Evolutionary conservation across 2,113 vertebrate species (phyloP).

Genomic region (Tenrec ecaudatus): DNA sequence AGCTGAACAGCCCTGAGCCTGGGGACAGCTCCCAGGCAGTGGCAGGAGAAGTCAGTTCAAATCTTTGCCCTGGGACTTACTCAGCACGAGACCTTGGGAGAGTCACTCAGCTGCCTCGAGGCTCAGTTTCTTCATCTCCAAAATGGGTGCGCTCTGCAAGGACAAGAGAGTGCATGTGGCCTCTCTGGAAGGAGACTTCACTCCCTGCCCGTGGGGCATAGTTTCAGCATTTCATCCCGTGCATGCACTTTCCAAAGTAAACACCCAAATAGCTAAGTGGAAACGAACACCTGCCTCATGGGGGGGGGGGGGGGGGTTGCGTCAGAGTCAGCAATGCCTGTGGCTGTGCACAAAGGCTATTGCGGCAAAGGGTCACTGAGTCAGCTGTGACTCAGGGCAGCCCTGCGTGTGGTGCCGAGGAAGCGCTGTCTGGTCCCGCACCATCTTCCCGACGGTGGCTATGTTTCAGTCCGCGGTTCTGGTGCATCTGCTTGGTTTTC

Average conservation of each 20-base stretch:
- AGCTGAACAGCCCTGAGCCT: too few relatives aligned
- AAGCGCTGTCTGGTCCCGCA: accelerated
- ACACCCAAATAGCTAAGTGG: not conserved
- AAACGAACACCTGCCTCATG: not conserved
- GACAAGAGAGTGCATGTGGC: not conserved
- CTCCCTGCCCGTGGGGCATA: not conserved
- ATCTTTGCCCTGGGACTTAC: not conserved
- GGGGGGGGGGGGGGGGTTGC: not conserved
- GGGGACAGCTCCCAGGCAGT: not conserved
- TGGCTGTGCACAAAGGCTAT: not conserved
- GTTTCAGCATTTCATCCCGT: too few relatives aligned
- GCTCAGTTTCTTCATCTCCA: not conserved
- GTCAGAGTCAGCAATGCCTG: not conserved
- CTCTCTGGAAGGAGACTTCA: not conserved
- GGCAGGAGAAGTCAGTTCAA: not conserved
- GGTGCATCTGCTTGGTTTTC: not conserved
- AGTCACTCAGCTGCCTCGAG: not conserved
- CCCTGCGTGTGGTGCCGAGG: not conserved
- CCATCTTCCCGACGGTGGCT: not conserved
- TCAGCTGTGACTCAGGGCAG: not conserved
- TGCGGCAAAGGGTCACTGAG: not conserved
- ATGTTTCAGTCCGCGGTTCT: not conserved
- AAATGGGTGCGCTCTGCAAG: not conserved
- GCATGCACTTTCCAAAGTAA: not conserved
- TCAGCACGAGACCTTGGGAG: not conserved